Base-by-base conservation (phyloP, 2,888 invertebrate species). In the Deroplatys truncata region DNA sequence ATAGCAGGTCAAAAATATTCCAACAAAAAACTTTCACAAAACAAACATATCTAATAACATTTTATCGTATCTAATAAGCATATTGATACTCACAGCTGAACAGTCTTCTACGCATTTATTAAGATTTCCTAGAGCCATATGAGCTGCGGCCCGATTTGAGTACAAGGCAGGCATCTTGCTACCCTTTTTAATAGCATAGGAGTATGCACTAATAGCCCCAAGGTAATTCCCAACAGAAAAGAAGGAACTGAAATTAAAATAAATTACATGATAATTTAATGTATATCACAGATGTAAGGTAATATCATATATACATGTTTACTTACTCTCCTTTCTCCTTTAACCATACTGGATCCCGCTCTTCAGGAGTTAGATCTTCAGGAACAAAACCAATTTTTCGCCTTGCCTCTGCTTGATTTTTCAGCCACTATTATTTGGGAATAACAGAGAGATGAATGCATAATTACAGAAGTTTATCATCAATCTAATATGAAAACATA, bases 191-290 rank as follows among this genome's bases (percentile, higher is more conserved):
- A 98, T 96, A 1, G 97, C 98, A 92, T 97, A 97, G 56, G 95
- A 95, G 92, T 97, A 98, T 15, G 97, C 98, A 92, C 97, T 98
- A 88, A 98, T 94, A 0, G 98, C 98, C 3, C 96, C 97, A 89
- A 97, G 94, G 92, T 96, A 97, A 93, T 98, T 97, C 49, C 96
- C 96, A 90, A 94, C 94, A 91, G 96, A 95, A 93, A 97, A 96
- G 93, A 98, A 97, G 90, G 96, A 96, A 92, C 95, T 95, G 93
- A 82, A 92, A 92, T 89, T 82, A 85, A 85, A 4, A 28, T 85
- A 1, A 10, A 29, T 43, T 43, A 28, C 4, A 85, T 85, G 1
- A 31, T 85, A 15, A n/a, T 8, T 29, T n/a, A 84, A 1, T 15
- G 16, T 5, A 16, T 28, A 16, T 28, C 8, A 28, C 84, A 85